Evolutionary conservation across 1,140 invertebrate genomes (phyloP), one percentile per base, ranked within the genome.

Genomic region (Choristoneura fumiferana): DNA sequence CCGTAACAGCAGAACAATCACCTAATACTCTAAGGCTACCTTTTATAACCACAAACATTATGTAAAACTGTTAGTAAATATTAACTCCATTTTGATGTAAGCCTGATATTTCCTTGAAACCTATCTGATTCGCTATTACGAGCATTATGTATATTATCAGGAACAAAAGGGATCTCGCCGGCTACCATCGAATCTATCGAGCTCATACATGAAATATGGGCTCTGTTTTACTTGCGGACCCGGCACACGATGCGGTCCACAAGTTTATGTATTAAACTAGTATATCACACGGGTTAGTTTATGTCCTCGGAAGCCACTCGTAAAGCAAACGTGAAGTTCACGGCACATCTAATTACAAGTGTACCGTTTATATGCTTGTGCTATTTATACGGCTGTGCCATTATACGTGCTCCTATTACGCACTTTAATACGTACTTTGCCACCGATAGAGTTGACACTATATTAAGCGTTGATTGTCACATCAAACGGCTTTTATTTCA

Each of bases 281-380:
- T 49, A 49, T 49, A 49, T 49, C 18, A 49, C 43, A n/a, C n/a
- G 22, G 43, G 18, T 10, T 18, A 18, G 4, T 49, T 49, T 60
- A 63, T 57, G 56, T 56, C 22, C 13, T 45, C 56, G 62, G 43
- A 53, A 39, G 59, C 12, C 22, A 35, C 39, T 57, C 52, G 52
- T 58, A 38, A 65, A 57, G 15, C 43, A 14, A 17, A 15, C 34
- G 36, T 12, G 39, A 39, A 17, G 12, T 18, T 59, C 57, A 52
- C 10, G 35, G 18, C 39, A 38, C 35, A 12, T 60, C 59, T 64
- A 60, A 68, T 68, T 60, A 64, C 54, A 52, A 64, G 43, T 62
- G 36, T n/a, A n/a, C 57, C 58, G 14, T 54, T 29, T 29, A 29
- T 29, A 29, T 6, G 22, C 2, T 6, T 3, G 22, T 33, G 43